These are phyloP conservation scores for Drosophila sp. DNA, from an alignment of 1,140 invertebrate species.

Conservation along the genomic window DNA sequence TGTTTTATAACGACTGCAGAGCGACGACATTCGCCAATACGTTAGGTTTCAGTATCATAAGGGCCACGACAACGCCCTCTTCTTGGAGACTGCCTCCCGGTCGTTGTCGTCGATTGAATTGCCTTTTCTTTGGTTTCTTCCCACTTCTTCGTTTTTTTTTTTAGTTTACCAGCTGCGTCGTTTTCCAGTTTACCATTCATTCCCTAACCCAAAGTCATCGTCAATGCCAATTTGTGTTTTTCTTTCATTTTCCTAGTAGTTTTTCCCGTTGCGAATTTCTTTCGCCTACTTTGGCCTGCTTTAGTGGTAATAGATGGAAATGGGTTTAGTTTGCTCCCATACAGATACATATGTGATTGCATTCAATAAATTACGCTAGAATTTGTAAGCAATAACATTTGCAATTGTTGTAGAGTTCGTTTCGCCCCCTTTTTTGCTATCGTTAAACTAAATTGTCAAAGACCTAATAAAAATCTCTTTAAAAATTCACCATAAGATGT, in stretches of 20 bases:
- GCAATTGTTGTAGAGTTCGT: constrained; percentile 3
- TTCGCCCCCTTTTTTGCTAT: background rate
- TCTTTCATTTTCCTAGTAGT: constrained; percentile 21
- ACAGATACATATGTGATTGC: constrained; percentile 22
- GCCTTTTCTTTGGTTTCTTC: constrained; percentile 32
- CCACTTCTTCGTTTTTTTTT: background rate
- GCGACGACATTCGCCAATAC: constrained; percentile 68
- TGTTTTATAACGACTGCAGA: constrained; percentile 64
- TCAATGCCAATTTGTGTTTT: constrained; percentile 53
- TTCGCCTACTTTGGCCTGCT: constrained; percentile 2
- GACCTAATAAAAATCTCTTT: constrained; percentile 4
- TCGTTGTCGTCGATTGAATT: constrained; percentile 47
- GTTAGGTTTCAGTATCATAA: constrained; percentile 26
- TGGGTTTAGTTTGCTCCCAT: background rate
- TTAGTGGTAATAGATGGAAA: constrained; percentile 41
- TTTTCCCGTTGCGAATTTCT: background rate
- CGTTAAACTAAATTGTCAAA: background rate
- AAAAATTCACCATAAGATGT: background rate
- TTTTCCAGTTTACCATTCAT: constrained; percentile 31
- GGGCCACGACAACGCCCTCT: constrained; percentile 21
- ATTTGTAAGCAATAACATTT: constrained; percentile 36
- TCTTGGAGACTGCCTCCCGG: constrained; percentile 8
- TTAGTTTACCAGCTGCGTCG: constrained; percentile 37
- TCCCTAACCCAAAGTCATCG: constrained; percentile 19
- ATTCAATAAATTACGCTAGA: constrained; percentile 46